phyloP scores from a whole-genome alignment of 2,797 vertebrate genomes.

The Mus caroli region DNA sequence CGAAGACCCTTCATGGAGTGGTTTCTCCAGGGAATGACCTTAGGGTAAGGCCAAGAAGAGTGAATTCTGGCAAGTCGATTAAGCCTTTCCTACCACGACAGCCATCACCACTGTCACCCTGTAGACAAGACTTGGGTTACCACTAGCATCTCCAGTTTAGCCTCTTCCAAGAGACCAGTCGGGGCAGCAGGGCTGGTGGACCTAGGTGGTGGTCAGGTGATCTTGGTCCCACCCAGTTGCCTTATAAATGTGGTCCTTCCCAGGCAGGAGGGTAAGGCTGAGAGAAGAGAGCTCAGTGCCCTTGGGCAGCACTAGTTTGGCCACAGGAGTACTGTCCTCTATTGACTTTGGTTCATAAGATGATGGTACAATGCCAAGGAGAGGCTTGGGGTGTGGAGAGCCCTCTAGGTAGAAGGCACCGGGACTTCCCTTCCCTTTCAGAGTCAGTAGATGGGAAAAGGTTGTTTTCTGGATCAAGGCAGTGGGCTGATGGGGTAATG shows the following conservation, averaged over 20 bases:
- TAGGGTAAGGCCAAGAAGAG: neutral
- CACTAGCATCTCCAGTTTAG: neutral
- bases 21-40: conserved; percentile 12
- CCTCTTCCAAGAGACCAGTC: conserved; percentile 24
- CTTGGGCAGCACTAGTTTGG: conserved; percentile 21
- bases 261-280: neutral
- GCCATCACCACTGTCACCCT: neutral
- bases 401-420: conserved; percentile 55
- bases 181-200: neutral
- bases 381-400: conserved; percentile 43
- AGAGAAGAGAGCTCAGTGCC: conserved; percentile 36
- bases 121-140: neutral
- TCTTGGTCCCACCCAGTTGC: conserved; percentile 65
- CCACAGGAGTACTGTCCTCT: conserved; percentile 55
- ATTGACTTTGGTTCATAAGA: conserved; percentile 35
- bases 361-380: conserved; percentile 68
- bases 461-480: conserved; percentile 68
- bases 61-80: neutral
- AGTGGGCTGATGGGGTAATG: conserved; percentile 59
- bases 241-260: conserved; percentile 59
- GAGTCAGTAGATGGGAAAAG: conserved; percentile 34
- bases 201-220: conserved; percentile 10
- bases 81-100: neutral
- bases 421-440: conserved; percentile 47
- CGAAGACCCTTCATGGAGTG: conserved; percentile 31